Percentiles rank a stretch among this genome's conserved stretches.
These are phyloP conservation scores for Intellagama lesueurii DNA, from an alignment of 2,797 vertebrate genomes.

Conservation along the genomic window DNA sequence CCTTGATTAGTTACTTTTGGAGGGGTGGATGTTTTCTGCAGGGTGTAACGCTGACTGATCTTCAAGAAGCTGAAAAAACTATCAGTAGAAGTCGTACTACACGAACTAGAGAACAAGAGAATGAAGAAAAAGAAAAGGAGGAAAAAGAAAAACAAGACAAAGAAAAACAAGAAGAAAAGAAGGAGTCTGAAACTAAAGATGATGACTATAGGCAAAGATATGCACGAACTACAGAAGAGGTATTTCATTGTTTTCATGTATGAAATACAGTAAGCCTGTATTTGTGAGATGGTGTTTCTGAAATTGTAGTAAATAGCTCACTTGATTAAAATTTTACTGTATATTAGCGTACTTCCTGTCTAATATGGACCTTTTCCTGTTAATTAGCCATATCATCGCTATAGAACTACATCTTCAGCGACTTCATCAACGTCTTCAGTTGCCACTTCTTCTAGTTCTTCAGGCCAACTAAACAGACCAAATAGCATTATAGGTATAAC, in stretches of 20 bases:
- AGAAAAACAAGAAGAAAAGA: constrained; percentile 94
- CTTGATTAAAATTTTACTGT: constrained; percentile 36
- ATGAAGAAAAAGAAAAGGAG: constrained; percentile 95
- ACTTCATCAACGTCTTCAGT: constrained; percentile 79
- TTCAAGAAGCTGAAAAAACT: constrained; percentile 98
- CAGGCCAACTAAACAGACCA: constrained; percentile 91
- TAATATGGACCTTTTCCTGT: constrained; percentile 60
- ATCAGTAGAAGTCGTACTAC: constrained; percentile 90
- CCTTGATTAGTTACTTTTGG: neutral
- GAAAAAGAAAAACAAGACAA: constrained; percentile 92
- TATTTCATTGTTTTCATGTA: constrained; percentile 72
- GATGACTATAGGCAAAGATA: constrained; percentile 96
- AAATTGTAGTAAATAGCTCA: neutral
- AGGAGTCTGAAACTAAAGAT: constrained; percentile 92
- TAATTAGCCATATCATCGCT: constrained; percentile 86
- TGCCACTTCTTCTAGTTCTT: constrained; percentile 84
- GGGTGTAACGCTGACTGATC: constrained; percentile 97
- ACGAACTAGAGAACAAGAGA: constrained; percentile 92
- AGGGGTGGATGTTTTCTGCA: constrained; percentile 54
- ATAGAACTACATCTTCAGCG: constrained; percentile 83
- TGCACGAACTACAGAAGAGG: constrained; percentile 91
- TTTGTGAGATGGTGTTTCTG: neutral
- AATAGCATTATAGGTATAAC: constrained; percentile 96
- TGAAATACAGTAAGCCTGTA: constrained; percentile 28
- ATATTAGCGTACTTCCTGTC: constrained; percentile 18